Base-by-base conservation (phyloP, 1,140 invertebrate genomes). In the Drosophila parvula region DNA sequence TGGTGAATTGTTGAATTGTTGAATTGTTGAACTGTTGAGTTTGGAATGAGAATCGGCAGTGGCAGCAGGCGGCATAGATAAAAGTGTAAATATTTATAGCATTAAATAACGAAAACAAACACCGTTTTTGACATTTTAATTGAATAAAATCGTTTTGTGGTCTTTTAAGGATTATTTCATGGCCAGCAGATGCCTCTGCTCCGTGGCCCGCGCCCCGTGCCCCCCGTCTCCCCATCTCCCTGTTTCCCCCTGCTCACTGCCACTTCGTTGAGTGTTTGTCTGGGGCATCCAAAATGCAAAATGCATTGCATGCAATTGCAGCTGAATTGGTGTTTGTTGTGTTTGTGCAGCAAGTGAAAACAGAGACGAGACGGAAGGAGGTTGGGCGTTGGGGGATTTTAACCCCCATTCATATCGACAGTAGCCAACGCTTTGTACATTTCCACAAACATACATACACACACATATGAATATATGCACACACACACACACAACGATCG, bases 101-200 rank as follows among this genome's bases (percentile, higher is more conserved):
- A 88, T 85, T 85, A 85, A 85, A 85, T 85, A 85, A 85, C 45
- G 79, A 85, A 85, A 85, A 82, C 82, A 86, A 85, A 86, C 82
- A 88, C 59, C 75, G 83, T 88, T 89, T 73, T 88, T 88, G 83
- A 88, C 83, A 88, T 89, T 88, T 88, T 88, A 88, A 88, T 88
- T 88, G 83, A 88, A 88, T 88, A 89, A 85, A 88, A 88, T 84
- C 83, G 84, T 88, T 88, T 89, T 88, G 83, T 89, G 83, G 84
- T 89, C 77, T 88, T 85, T 85, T 88, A 85, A 85, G 82, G 82
- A 85, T 85, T 86, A 85, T 85, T 85, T 88, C 83, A 88, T 88
- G 83, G 79, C 82, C 82, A 85, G 56, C 78, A 63, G 45, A 82
- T 64, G 79, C 55, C 68, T 47, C 32, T 41, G 36, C 14, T 12